Conservation (phyloP, 2,113 vertebrate genomes). For the Passer montanus region DNA sequence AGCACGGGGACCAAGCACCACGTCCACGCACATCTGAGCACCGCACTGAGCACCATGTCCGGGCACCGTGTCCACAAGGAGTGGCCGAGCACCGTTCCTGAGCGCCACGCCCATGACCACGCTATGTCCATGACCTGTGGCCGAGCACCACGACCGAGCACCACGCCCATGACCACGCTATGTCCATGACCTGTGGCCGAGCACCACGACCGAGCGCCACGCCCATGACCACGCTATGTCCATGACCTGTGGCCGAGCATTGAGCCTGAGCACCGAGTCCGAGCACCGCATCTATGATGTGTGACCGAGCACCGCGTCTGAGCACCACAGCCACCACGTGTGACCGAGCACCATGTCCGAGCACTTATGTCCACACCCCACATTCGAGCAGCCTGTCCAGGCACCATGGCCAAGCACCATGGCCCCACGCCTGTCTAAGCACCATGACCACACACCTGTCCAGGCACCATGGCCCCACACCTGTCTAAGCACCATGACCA, state of each 20-base stretch:
- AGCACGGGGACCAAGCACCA: neutral
- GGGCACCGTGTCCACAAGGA: neutral
- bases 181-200: neutral
- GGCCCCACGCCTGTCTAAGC: neutral
- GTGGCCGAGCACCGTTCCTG: neutral
- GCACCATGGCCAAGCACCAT: neutral
- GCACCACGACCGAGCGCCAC: neutral
- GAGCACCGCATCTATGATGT: accelerated
- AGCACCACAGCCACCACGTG: too few relatives aligned
- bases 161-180: neutral
- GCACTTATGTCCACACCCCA: neutral
- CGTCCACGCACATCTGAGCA: accelerated
- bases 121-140: accelerated
- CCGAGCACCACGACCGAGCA: neutral
- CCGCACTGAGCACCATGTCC: neutral
- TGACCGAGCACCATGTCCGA: neutral
- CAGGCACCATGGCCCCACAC: neutral
- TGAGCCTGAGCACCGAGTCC: neutral
- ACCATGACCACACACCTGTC: too few relatives aligned
- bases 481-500: neutral
- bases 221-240: too few relatives aligned
- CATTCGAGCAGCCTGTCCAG: neutral
- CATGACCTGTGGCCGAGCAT: neutral
- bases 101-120: neutral
- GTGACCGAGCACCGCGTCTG: neutral